Base-by-base conservation (phyloP, 2,888 invertebrate genomes). In the Hirtodrosophila duncani region DNA sequence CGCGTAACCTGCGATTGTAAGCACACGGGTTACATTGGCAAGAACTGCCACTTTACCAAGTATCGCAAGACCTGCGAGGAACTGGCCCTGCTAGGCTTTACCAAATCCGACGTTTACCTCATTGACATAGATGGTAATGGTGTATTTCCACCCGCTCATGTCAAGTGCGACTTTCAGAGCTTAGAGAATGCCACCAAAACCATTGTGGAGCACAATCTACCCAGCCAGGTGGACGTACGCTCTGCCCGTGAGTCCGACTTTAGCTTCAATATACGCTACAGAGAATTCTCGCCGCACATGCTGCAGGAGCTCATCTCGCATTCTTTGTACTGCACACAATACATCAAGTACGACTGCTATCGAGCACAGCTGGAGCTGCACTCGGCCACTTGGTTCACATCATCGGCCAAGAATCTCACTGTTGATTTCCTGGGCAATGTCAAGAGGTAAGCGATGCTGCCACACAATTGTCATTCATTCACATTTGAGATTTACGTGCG, bases 51-150 rank as follows among this genome's bases (percentile, higher is more conserved):
- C 84, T 98, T 98, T 74, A 96, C 97, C 1, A 92, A 94, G 50
- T 95, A 94, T 82, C 91, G 95, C 62, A 93, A 95, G 82, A 96
- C 97, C 0, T 98, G 97, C 84, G 97, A 97, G 86, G 97, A 97
- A 81, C 85, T 97, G 48, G 96, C 96, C 0, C 88, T 97, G 4
- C 88, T 96, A 9, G 97, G 97, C 0, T 94, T 94, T 79, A 95
- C 94, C 0, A 92, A 94, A 67, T 95, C 96, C 23, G 96, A 96
- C 69, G 95, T 96, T 0, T 97, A 96, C 84, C 90, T 93, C 31
- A 96, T 97, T 70, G 97, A 98, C 82, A 95, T 97, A 42, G 97
- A 98, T 82, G 96, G 97, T 0, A 96, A 96, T 82, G 97, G 97
- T 0, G 91, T 93, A 49, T 94, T 96, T 82, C 95, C 96, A 2